Conservation (phyloP, 2,797 vertebrate genomes). For the Pipistrellus nathusii region DNA sequence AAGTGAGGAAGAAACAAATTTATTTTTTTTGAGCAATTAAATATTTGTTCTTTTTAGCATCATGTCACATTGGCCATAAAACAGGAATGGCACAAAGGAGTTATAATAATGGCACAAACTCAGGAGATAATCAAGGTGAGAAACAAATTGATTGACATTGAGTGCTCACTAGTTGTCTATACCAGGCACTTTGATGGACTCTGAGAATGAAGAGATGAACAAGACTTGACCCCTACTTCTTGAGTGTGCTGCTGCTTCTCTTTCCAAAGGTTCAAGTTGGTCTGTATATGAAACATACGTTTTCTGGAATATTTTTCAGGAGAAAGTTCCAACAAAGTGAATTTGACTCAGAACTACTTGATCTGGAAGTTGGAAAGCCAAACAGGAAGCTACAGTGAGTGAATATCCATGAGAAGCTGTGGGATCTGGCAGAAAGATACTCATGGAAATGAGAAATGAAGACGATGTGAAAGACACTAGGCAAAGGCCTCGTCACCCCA, state of each 20-base stretch:
- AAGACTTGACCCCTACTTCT: not conserved
- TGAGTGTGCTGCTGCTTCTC: not conserved
- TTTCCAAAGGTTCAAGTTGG: not conserved
- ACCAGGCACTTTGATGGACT: not conserved
- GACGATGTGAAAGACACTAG: not conserved
- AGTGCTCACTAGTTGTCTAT: not conserved
- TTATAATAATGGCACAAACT: constrained; percentile 57
- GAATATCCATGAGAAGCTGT: not conserved
- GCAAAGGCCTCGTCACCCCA: not conserved
- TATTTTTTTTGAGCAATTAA: not conserved
- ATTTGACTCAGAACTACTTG: not conserved
- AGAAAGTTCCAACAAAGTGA: not conserved
- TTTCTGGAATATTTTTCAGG: not conserved
- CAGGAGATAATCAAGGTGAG: not conserved
- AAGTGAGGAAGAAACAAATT: not conserved
- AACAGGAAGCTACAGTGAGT: not conserved
- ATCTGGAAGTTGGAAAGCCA: not conserved
- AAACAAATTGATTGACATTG: not conserved
- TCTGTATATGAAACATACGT: not conserved
- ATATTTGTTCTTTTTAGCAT: constrained; percentile 35
- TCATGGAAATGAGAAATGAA: not conserved
- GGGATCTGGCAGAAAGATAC: not conserved
- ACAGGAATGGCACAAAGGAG: not conserved
- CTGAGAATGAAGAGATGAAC: not conserved
- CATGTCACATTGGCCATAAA: constrained; percentile 58